Evolutionary conservation across 2,113 vertebrate genomes (phyloP).

Genomic region (Chaetura pelagica): DNA sequence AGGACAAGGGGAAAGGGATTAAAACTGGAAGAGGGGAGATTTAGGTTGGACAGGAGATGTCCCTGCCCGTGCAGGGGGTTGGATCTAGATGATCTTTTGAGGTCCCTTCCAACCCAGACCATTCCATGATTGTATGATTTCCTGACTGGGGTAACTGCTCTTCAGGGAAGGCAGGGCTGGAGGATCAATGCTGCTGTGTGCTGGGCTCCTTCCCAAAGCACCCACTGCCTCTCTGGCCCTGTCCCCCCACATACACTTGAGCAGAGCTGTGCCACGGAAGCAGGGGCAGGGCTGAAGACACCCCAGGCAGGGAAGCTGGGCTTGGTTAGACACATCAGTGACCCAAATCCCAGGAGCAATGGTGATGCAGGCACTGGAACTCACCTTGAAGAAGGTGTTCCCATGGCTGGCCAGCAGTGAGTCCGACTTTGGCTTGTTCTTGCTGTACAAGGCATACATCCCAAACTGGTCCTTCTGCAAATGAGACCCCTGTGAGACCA

Average conservation of each 20-base stretch:
- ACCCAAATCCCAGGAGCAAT: not conserved
- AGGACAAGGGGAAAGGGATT: no score
- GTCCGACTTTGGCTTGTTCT: conserved; percentile 88
- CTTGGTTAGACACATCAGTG: not conserved
- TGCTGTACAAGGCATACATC: conserved; percentile 88
- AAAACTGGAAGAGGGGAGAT: no score
- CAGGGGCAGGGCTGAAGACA: not conserved
- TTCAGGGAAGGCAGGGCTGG: not conserved
- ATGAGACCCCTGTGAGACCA: not conserved
- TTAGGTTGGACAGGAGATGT: no score
- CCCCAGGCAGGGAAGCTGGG: not conserved
- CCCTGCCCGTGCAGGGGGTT: no score
- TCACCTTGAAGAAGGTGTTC: conserved; percentile 88
- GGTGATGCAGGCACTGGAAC: not conserved
- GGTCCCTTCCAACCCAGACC: no score
- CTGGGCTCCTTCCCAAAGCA: not conserved
- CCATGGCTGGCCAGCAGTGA: conserved; percentile 84
- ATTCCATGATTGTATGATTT: not conserved
- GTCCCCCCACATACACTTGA: not conserved
- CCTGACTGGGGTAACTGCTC: not conserved
- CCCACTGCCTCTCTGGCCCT: rapidly evolving
- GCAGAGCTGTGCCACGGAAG: not conserved
- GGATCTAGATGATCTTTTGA: no score
- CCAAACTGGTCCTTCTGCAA: conserved; percentile 88
- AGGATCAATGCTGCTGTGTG: not conserved